Evolutionary conservation across 2,888 invertebrate species (phyloP).

Genomic region (Chrysolina americana): DNA sequence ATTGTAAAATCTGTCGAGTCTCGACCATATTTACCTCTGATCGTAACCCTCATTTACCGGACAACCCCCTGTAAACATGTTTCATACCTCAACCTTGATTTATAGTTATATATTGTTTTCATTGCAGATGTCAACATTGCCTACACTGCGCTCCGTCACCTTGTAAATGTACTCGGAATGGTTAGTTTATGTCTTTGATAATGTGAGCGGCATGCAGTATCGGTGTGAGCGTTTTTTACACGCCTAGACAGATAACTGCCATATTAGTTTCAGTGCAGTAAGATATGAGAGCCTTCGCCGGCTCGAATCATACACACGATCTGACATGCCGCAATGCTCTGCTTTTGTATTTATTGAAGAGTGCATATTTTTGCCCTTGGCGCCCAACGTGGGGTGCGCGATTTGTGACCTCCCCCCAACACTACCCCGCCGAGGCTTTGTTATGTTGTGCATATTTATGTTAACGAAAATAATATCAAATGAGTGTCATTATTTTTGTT

Average conservation of each 20-base stretch:
- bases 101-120: background rate
- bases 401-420: background rate
- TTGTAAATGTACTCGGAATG: conserved; percentile 56
- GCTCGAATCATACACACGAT: conserved; percentile 35
- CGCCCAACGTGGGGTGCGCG: conserved; percentile 16
- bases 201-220: conserved; percentile 45
- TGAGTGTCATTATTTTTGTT: conserved; percentile 38
- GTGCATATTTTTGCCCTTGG: conserved; percentile 12
- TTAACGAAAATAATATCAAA: conserved; percentile 33
- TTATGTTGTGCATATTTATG: conserved; percentile 49
- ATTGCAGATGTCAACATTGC: conserved; percentile 63
- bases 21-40: no score
- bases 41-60: no score
- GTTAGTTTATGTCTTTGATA: conserved; percentile 44
- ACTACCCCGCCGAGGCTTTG: conserved; percentile 28
- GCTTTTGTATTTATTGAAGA: conserved; percentile 48
- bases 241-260: conserved; percentile 60
- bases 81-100: background rate
- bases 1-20: no score
- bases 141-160: conserved; percentile 65
- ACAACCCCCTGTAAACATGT: no score
- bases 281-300: conserved; percentile 37
- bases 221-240: conserved; percentile 33
- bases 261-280: conserved; percentile 69
- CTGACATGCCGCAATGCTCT: conserved; percentile 44